These are phyloP conservation scores for Siniperca chuatsi DNA, from an alignment of 2,113 vertebrate species.

Conservation along the genomic window DNA sequence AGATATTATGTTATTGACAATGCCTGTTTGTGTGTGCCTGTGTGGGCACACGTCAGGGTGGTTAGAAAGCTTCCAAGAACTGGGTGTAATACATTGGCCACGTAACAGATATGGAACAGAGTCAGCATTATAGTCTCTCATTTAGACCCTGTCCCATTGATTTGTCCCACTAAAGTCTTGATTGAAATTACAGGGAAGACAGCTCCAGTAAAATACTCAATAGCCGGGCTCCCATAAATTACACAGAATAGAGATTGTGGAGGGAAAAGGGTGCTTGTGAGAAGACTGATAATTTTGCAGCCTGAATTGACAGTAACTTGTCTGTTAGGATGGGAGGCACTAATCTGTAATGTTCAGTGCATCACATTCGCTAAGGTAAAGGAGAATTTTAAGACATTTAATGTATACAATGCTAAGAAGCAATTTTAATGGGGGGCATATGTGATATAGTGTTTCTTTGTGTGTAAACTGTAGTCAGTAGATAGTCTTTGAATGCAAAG, in stretches of 20 bases:
- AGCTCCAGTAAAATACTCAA: slow-evolving; percentile 64
- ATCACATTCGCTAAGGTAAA: slow-evolving; percentile 26
- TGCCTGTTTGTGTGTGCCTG: background rate
- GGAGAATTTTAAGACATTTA: background rate
- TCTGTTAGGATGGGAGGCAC: slow-evolving; percentile 17
- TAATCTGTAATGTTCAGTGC: slow-evolving; percentile 39
- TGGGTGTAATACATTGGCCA: slow-evolving; percentile 31
- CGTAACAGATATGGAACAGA: slow-evolving; percentile 56
- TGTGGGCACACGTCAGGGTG: slow-evolving; percentile 16
- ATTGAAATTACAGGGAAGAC: slow-evolving; percentile 73
- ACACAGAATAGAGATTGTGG: slow-evolving; percentile 49
- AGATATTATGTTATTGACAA: background rate
- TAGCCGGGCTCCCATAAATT: slow-evolving; percentile 62
- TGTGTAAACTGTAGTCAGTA: background rate
- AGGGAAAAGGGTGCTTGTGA: slow-evolving; percentile 44
- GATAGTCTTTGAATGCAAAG: too few relatives aligned
- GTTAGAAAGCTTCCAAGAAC: slow-evolving; percentile 43
- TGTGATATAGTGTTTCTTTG: background rate
- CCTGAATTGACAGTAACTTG: slow-evolving; percentile 35
- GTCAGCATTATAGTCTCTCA: slow-evolving; percentile 62
- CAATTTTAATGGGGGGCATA: too few relatives aligned
- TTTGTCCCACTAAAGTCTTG: slow-evolving; percentile 68
- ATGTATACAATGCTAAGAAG: background rate
- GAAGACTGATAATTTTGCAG: slow-evolving; percentile 49
- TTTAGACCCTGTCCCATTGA: slow-evolving; percentile 71